Evolutionary conservation across 1,140 invertebrate species (phyloP).

Genomic region (Drosophila malerkotliana): DNA sequence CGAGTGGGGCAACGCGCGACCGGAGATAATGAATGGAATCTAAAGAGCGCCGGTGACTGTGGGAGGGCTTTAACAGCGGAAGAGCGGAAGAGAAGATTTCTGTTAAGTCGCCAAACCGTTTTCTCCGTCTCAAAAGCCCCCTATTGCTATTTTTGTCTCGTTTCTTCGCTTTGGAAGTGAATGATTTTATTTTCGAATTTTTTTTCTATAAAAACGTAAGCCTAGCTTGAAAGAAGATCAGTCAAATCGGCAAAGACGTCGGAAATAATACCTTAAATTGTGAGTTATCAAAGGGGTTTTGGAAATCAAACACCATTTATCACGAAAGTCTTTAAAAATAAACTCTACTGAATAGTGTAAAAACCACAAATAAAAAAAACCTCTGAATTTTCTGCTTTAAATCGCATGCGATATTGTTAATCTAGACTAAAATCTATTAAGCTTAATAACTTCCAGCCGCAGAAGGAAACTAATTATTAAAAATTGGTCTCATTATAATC

Average conservation of each 20-base stretch:
- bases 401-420: too few relatives aligned
- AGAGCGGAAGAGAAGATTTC: background rate
- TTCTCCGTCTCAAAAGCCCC: background rate
- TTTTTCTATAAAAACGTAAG: conserved; percentile 45
- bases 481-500: conserved; percentile 33
- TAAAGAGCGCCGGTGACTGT: background rate
- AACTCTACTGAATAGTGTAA: too few relatives aligned
- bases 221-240: conserved; percentile 28
- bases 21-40: conserved; percentile 24
- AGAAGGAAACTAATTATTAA: background rate
- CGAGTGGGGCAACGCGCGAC: conserved; percentile 36
- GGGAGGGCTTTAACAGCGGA: background rate
- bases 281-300: conserved; percentile 27
- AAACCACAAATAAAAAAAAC: too few relatives aligned
- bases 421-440: background rate
- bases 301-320: background rate
- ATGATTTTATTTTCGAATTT: background rate
- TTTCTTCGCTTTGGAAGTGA: background rate
- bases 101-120: conserved; percentile 1
- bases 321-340: too few relatives aligned
- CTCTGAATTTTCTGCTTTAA: too few relatives aligned
- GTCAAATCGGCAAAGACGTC: conserved; percentile 10
- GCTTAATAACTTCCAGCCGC: too few relatives aligned
- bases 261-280: background rate
- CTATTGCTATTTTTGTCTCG: background rate